Percentiles rank a stretch among this genome's conserved stretches.
Evolutionary conservation across 2,888 invertebrate species (phyloP).

Genomic region (Trichopoda pennipes): DNA sequence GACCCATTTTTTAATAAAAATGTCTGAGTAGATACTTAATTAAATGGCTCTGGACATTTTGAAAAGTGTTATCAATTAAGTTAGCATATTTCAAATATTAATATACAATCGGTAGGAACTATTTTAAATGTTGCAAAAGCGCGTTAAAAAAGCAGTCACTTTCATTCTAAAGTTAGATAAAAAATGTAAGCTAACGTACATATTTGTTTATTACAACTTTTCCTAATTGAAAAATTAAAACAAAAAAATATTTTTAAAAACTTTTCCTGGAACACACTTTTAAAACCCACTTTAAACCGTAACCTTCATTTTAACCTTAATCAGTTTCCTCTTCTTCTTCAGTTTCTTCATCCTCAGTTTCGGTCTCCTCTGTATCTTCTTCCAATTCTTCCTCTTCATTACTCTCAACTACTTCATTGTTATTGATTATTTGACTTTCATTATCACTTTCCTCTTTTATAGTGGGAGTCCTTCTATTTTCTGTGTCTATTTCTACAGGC

Average conservation of each 20-base stretch:
- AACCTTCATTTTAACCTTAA: slow-evolving; percentile 28
- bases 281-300: neutral
- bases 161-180: too few relatives aligned
- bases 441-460: slow-evolving; percentile 16
- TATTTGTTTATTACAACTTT: neutral
- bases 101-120: too few relatives aligned
- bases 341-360: slow-evolving; percentile 56
- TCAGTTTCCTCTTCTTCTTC: slow-evolving; percentile 63
- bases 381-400: slow-evolving; percentile 14
- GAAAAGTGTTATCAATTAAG: too few relatives aligned
- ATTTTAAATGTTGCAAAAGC: too few relatives aligned
- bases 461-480: neutral
- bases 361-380: slow-evolving; percentile 30
- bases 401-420: slow-evolving; percentile 27
- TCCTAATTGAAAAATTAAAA: neutral
- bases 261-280: neutral
- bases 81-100: too few relatives aligned
- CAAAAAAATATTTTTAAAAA: too few relatives aligned
- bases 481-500: neutral
- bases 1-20: too few relatives aligned
- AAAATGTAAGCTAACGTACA: too few relatives aligned
- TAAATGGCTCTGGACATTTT: too few relatives aligned
- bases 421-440: slow-evolving; percentile 3
- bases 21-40: too few relatives aligned
- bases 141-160: too few relatives aligned